A percentile compares a stretch with the other conserved stretches of the same genome.
These are phyloP conservation scores for Sus cebifrons DNA, from an alignment of 2,797 vertebrate genomes.

Conservation along the genomic window DNA sequence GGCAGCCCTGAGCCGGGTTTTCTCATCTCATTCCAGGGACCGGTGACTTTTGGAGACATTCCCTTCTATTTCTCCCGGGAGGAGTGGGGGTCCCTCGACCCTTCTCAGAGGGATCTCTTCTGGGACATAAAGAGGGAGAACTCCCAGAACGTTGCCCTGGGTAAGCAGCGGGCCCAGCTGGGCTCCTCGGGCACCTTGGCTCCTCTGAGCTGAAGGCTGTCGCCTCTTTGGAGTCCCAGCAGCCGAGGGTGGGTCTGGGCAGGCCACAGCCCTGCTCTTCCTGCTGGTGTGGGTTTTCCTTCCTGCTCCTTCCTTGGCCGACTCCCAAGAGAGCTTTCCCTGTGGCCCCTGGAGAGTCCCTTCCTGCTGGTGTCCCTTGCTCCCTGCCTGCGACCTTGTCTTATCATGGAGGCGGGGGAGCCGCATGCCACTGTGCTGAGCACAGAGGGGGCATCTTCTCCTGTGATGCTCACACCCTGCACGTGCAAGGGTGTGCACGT, in stretches of 20 bases:
- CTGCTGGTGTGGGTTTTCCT: not conserved
- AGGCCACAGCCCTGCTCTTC: not conserved
- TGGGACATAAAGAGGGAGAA: slow-evolving; percentile 85
- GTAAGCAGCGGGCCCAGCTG: slow-evolving; percentile 60
- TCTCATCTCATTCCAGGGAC: slow-evolving; percentile 65
- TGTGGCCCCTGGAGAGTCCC: not conserved
- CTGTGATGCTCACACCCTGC: not conserved
- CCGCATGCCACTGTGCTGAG: not conserved
- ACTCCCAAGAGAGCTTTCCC: not conserved
- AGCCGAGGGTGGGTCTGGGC: not conserved
- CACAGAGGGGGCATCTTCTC: not conserved
- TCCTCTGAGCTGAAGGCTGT: not conserved
- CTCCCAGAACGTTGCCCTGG: slow-evolving; percentile 44
- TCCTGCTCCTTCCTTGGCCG: not conserved
- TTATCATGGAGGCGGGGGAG: not conserved
- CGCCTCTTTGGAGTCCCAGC: not conserved
- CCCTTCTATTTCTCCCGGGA: slow-evolving; percentile 86
- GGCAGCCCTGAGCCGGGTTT: not conserved
- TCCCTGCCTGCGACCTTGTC: not conserved
- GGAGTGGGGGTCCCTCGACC: slow-evolving; percentile 83
- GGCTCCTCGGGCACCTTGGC: not conserved
- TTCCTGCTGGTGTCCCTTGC: not conserved
- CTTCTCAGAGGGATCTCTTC: slow-evolving; percentile 83
- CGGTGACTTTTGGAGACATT: slow-evolving; percentile 77
- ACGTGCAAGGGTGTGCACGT: not conserved